Base-by-base conservation (phyloP, 2,888 invertebrate genomes). In the Cephus pulcher region DNA sequence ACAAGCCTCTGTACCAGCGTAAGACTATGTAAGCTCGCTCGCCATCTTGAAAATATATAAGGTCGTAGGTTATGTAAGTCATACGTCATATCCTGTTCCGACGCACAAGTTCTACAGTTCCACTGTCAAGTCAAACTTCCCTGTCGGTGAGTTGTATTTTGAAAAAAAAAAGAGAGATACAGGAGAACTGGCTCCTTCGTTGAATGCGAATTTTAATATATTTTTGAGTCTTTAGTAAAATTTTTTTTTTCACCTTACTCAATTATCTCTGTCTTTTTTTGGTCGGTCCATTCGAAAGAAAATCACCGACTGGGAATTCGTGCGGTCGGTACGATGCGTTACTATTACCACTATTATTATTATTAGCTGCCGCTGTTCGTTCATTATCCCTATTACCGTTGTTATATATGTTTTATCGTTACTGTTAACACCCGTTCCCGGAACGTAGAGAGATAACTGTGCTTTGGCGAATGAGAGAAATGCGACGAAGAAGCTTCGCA, bases 401-500 rank as follows among this genome's bases (percentile, higher is more conserved):
- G 37, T 74, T 34, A 74, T 74, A 74, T 74, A 23, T 35, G 23
- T 74, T 34, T 73, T 73, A 73, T 76, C 34, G 68, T 30, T 34
- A 68, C 35, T 35, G 71, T 76, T n/a, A 76, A 70, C 33, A n/a
- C 37, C 23, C 23, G 15, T 56, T 56, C 9, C 23, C 23, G 56
- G 2, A 56, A 15, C 56, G 23, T 56, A 23, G 23, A 23, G 23
- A 56, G 23, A 56, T 56, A 56, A 9, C 23, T 9, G 56, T 23
- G 56, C 23, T 56, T 23, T 0, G 56, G 23, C 23, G 56, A 56
- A 9, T 23, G 56, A 56, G 56, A 56, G 56, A 56, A 56, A 56
- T 9, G 2, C 2, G 23, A 15, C 1, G 56, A 56, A 23, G 23
- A 56, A 56, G 56, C 56, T 56, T 23, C 2, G 23, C 56, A 9